Base-by-base conservation (phyloP, 1,140 invertebrate species). In the Fopius arisanus region DNA sequence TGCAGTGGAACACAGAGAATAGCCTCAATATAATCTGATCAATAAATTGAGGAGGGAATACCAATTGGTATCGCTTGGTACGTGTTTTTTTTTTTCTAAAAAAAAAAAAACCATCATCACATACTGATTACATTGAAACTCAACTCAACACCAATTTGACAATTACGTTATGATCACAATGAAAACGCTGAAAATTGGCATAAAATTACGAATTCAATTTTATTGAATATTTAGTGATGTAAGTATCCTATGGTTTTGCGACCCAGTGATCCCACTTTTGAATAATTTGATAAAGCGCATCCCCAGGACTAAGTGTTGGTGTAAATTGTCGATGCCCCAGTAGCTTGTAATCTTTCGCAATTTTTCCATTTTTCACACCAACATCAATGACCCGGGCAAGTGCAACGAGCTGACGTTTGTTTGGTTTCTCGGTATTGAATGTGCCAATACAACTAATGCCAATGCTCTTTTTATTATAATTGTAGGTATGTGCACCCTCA, bases 371-470 rank as follows among this genome's bases (percentile, higher is more conserved):
- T 9, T 89, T 80, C 0, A 94, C 89, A 0, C 93, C 93, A 4
- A 90, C 85, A 3, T 88, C 83, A 48, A 95, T 93, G 0, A 94
- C 77, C 14, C 89, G 84, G 72, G 91, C 86, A 6, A 89, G 89
- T 0, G 90, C 89, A 41, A 91, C 80, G 0, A 94, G 59, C 84
- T 94, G 93, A 23, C 81, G 51, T n/a, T 84, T 72, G 6, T 91
- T 89, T 0, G 93, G 93, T 54, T 80, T 7, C 6, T 85, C 75
- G 1, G 41, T 28, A 10, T 81, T 78, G 65, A 88, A 91, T 89
- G 73, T 77, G 0, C 94, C 94, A 69, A 95, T 91, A 68, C 94
- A 91, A 2, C 89, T 91, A 48, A 94, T 91, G 33, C 92, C 93
- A 26, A 95, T 90, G 74, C 94, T 94, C 63, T 85, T 88, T 51